Evolutionary conservation across 1,140 invertebrate genomes (phyloP).

Genomic region (Pogonus chalceus): DNA sequence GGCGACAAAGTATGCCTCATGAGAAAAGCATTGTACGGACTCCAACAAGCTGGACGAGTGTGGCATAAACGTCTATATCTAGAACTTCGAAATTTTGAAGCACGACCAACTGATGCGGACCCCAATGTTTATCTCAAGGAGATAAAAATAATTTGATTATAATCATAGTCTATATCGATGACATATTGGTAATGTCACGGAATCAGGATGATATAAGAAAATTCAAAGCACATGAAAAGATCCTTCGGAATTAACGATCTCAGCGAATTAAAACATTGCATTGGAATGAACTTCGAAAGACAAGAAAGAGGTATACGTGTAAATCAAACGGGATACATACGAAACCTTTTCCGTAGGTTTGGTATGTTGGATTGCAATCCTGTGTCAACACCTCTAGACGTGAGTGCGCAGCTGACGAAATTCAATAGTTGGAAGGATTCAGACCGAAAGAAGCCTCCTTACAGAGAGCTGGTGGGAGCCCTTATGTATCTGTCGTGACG

Average conservation of each 20-base stretch:
- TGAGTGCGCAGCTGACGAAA: too few relatives aligned
- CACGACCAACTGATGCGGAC: slow-evolving; percentile 16
- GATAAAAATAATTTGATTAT: slow-evolving; percentile 13
- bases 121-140: slow-evolving; percentile 23
- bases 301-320: background rate
- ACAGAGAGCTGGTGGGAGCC: background rate
- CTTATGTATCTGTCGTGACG: background rate
- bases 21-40: background rate
- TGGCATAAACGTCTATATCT: slow-evolving; percentile 22
- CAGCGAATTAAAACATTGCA: slow-evolving; percentile 11
- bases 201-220: background rate
- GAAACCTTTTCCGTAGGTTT: slow-evolving; percentile 15
- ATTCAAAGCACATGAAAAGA: background rate
- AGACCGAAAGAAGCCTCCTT: background rate
- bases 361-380: slow-evolving; percentile 20
- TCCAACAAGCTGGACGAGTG: slow-evolving; percentile 26
- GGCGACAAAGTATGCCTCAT: background rate
- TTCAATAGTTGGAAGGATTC: too few relatives aligned
- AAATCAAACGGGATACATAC: slow-evolving; percentile 13
- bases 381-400: slow-evolving; percentile 16
- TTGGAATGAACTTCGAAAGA: slow-evolving; percentile 15
- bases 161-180: slow-evolving; percentile 25
- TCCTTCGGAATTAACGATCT: slow-evolving; percentile 20
- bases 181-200: slow-evolving; percentile 23
- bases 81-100: slow-evolving; percentile 17